Conservation (phyloP, 2,113 vertebrate species). For the Arenaria interpres region DNA sequence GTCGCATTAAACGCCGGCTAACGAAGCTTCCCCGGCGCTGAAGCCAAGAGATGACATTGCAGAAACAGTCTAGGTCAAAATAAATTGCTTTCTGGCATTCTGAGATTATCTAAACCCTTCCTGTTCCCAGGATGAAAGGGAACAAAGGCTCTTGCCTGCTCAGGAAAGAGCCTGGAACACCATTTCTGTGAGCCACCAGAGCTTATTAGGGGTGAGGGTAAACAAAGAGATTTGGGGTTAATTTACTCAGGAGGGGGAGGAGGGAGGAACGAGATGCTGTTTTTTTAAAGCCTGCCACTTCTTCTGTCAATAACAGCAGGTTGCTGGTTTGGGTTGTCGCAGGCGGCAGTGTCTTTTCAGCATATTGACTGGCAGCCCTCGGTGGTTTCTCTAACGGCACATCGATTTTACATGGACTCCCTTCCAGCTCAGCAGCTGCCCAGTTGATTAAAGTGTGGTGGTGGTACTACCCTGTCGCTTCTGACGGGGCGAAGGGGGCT, state of each 20-base stretch:
- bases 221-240: conserved; percentile 56
- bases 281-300: neutral
- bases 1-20: accelerated
- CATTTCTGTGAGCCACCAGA: neutral
- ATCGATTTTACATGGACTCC: conserved; percentile 21
- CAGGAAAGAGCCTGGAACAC: neutral
- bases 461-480: neutral
- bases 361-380: neutral
- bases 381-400: neutral
- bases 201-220: neutral
- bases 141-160: conserved; percentile 15
- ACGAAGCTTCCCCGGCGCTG: neutral
- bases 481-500: neutral
- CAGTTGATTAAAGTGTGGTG: neutral
- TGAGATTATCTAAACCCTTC: conserved; percentile 41
- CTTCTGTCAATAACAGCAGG: neutral
- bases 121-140: conserved; percentile 31
- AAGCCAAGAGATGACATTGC: conserved; percentile 51
- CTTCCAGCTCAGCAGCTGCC: neutral
- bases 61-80: conserved; percentile 52
- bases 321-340: neutral
- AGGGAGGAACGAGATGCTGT: neutral
- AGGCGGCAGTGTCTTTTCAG: neutral
- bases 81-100: conserved; percentile 61
- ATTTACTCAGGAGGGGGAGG: neutral